These are phyloP conservation scores for Drosophila merina DNA, from an alignment of 2,888 invertebrate genomes.

Conservation along the genomic window DNA sequence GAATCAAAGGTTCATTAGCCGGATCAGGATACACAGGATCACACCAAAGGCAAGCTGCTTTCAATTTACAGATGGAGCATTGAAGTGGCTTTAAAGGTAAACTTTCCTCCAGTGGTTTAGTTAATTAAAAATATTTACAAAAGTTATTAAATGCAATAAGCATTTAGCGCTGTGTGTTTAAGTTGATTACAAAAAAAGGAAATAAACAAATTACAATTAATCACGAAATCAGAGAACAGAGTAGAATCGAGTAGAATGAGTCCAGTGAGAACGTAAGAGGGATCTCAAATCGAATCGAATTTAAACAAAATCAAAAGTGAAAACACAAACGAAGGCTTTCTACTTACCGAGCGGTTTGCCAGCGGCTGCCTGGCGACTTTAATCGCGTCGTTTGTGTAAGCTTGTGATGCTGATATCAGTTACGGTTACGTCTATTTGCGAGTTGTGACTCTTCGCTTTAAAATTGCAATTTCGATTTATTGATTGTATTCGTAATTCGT, in stretches of 20 bases:
- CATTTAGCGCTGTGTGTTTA: slow-evolving; percentile 52
- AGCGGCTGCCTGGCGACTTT: slow-evolving; percentile 37
- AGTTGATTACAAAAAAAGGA: slow-evolving; percentile 14
- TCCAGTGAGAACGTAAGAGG: slow-evolving; percentile 36
- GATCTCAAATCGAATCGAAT: slow-evolving; percentile 10
- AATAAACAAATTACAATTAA: slow-evolving; percentile 19
- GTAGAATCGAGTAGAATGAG: slow-evolving; percentile 15
- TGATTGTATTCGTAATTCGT: slow-evolving; percentile 51
- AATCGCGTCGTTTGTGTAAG: slow-evolving; percentile 36
- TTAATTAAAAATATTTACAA: slow-evolving; percentile 62
- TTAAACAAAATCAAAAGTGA: slow-evolving; percentile 19
- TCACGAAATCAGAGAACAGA: slow-evolving; percentile 38
- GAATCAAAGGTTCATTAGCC: slow-evolving; percentile 9
- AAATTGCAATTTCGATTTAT: slow-evolving; percentile 63
- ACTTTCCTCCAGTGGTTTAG: slow-evolving; percentile 19
- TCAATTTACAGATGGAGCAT: slow-evolving; percentile 28
- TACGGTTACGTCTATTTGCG: slow-evolving; percentile 79
- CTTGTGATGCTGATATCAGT: slow-evolving; percentile 66
- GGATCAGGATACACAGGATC: slow-evolving; percentile 46
- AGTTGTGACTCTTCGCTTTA: slow-evolving; percentile 80
- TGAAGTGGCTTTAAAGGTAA: slow-evolving; percentile 31
- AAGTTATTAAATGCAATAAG: slow-evolving; percentile 50
- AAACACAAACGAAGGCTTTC: slow-evolving; percentile 43
- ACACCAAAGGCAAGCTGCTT: slow-evolving; percentile 52
- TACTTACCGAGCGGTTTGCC: slow-evolving; percentile 66